A percentile compares a stretch with the other conserved stretches of the same genome.
phyloP scores from a whole-genome alignment of 2,113 vertebrate genomes.

The Lophotis ruficrista region DNA sequence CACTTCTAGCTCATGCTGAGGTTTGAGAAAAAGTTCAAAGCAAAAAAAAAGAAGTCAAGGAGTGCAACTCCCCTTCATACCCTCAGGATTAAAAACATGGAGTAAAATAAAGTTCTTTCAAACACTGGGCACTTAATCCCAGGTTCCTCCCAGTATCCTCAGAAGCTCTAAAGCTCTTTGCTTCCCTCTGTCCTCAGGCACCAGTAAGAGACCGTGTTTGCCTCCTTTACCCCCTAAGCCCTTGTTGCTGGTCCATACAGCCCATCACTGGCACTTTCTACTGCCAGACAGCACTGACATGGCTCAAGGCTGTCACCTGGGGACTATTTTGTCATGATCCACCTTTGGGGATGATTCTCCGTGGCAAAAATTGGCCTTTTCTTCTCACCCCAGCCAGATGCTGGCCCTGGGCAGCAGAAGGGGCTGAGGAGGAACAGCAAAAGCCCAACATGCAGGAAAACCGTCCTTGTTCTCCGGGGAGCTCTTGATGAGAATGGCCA shows the following conservation, averaged over 20 bases:
- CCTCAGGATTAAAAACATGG: background rate
- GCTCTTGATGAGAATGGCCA: background rate
- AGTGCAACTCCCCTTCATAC: background rate
- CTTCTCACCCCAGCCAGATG: background rate
- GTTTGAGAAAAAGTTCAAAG: background rate
- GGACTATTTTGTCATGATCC: background rate
- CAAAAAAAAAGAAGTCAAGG: background rate
- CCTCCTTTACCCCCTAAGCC: background rate
- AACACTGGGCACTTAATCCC: background rate
- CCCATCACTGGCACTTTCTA: background rate
- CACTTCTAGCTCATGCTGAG: background rate
- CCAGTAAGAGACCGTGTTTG: background rate
- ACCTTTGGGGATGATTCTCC: too few relatives aligned
- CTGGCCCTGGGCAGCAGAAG: background rate
- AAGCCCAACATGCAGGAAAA: background rate
- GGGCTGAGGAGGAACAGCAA: background rate
- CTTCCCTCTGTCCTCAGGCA: background rate
- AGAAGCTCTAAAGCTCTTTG: background rate
- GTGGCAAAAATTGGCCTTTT: background rate
- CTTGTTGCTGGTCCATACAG: background rate
- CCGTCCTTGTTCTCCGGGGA: background rate
- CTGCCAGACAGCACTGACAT: background rate
- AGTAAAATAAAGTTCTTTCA: background rate
- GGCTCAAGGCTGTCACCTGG: fast-evolving
- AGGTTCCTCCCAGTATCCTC: background rate